Conservation (phyloP, 1,140 invertebrate genomes). For the Ceratoteleas bidentatus region DNA sequence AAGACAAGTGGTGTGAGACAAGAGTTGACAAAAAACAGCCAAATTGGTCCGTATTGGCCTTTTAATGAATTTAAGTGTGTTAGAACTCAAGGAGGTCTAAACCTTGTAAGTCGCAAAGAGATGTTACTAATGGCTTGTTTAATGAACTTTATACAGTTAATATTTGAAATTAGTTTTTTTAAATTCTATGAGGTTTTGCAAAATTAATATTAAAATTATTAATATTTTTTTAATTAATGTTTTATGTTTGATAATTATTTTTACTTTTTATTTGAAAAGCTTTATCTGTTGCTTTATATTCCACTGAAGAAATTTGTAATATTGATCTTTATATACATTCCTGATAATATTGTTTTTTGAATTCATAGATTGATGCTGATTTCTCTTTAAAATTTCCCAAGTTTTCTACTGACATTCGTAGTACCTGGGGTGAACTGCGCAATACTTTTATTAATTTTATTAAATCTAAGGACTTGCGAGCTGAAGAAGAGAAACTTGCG, state of each 20-base stretch:
- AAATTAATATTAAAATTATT: neutral
- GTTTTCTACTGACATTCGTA: constrained; percentile 1
- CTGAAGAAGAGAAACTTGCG: constrained; percentile 6
- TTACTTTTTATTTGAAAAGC: too few relatives aligned
- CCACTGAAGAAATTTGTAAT: neutral
- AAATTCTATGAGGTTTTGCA: neutral
- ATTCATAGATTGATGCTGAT: constrained; percentile 22
- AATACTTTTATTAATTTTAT: constrained; percentile 15
- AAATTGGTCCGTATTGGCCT: neutral
- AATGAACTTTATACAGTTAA: neutral
- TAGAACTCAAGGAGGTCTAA: constrained; percentile 3
- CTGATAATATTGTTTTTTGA: constrained; percentile 5
- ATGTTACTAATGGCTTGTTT: neutral
- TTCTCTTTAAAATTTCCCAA: constrained; percentile 5
- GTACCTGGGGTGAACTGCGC: constrained; percentile 11
- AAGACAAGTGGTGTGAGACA: neutral
- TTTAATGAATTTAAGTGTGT: neutral
- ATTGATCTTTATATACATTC: neutral
- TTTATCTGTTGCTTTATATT: neutral
- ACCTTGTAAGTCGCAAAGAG: constrained; percentile 8
- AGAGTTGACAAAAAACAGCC: neutral
- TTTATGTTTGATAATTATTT: too few relatives aligned
- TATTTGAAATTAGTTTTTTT: neutral
- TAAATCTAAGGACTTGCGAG: constrained; percentile 15
- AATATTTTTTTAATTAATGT: too few relatives aligned